Conservation (phyloP, 2,113 vertebrate genomes). For the Dolichotis patagonum region DNA sequence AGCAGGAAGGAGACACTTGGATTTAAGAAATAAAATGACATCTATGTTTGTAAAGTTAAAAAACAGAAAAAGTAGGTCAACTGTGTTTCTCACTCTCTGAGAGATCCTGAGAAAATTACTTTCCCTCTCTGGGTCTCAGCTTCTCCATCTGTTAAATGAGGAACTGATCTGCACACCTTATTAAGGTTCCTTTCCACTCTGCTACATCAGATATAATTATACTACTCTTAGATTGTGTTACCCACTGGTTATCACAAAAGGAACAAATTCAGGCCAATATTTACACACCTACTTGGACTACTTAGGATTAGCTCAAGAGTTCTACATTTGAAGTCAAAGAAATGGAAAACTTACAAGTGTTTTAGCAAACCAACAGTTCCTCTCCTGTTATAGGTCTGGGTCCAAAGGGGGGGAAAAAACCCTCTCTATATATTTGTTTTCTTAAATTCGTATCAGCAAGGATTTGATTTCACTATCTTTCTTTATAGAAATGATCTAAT, state of each 20-base stretch:
- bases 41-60: not conserved
- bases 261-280: not conserved
- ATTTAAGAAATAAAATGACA: constrained; percentile 34
- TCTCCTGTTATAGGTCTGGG: constrained; percentile 59
- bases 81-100: not conserved
- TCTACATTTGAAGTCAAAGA: constrained; percentile 35
- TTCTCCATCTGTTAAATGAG: not conserved
- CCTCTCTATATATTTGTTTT: constrained; percentile 50
- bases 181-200: not conserved
- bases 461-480: constrained; percentile 73
- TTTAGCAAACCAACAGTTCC: constrained; percentile 48
- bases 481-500: constrained; percentile 71
- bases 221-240: not conserved
- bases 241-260: not conserved
- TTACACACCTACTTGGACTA: not conserved
- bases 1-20: not conserved
- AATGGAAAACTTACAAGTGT: constrained; percentile 56
- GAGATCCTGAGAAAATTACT: not conserved
- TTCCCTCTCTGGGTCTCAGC: not conserved
- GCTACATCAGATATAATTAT: not conserved
- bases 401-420: not conserved
- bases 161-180: not conserved
- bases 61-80: not conserved
- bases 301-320: constrained; percentile 7
- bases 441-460: constrained; percentile 25